Evolutionary conservation across 2,113 vertebrate species (phyloP).

Genomic region (Ophthalmotilapia sp.): DNA sequence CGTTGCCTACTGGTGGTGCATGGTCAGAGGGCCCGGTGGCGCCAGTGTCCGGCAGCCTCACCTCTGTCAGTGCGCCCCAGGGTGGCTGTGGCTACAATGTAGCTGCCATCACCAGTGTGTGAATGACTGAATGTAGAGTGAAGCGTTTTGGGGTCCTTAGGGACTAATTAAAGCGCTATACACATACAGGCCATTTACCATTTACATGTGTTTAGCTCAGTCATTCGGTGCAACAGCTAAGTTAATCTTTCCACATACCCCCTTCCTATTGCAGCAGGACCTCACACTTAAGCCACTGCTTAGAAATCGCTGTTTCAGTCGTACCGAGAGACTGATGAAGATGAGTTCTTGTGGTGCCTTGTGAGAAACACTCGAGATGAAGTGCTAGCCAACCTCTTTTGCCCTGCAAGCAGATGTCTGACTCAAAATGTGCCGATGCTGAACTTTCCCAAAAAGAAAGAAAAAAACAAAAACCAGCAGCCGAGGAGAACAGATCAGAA

Average conservation of each 20-base stretch:
- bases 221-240: not conserved
- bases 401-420: not conserved
- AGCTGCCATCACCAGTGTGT: no score
- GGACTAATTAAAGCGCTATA: no score
- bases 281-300: not conserved
- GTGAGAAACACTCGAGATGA: not conserved
- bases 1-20: no score
- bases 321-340: rapidly evolving
- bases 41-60: no score
- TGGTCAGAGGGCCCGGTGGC: no score
- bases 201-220: not conserved
- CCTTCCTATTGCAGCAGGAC: not conserved
- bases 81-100: no score
- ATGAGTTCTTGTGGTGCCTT: not conserved
- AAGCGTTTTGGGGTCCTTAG: no score
- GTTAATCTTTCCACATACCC: not conserved
- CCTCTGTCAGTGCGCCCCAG: no score
- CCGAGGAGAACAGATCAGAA: constrained; percentile 2
- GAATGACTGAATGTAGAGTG: no score
- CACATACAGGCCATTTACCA: rapidly evolving
- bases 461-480: constrained; percentile 4
- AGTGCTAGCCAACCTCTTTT: not conserved
- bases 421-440: constrained; percentile 18
- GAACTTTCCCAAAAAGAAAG: not conserved
- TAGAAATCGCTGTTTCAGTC: not conserved